Percentiles rank a stretch among this genome's conserved stretches.
phyloP scores from a whole-genome alignment of 2,113 vertebrate genomes.

The Lagenorhynchus albirostris region DNA sequence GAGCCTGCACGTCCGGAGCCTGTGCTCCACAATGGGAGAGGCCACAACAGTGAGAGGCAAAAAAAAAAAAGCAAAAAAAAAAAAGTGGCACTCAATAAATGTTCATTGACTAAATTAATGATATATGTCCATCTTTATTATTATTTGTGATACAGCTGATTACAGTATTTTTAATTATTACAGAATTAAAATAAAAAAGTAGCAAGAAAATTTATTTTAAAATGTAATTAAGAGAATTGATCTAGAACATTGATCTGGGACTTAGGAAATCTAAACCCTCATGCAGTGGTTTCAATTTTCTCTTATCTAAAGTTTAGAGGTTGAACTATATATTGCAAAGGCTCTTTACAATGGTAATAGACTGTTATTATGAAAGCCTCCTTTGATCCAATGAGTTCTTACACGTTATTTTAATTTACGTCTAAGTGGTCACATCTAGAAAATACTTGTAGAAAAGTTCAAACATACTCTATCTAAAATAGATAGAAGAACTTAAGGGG shows the following conservation, averaged over 20 bases:
- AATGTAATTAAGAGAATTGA: background rate
- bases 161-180: background rate
- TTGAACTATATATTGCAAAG: background rate
- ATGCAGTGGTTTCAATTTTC: background rate
- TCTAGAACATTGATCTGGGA: background rate
- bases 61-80: no score
- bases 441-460: background rate
- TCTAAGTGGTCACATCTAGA: background rate
- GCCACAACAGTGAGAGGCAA: no score
- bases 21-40: no score
- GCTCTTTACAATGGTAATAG: background rate
- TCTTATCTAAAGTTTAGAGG: background rate
- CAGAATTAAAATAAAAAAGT: background rate
- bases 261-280: background rate
- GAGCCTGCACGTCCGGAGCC: rapidly evolving
- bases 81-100: background rate
- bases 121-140: background rate
- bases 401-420: background rate
- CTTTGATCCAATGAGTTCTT: background rate
- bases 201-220: background rate
- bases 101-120: background rate
- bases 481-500: background rate
- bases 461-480: background rate
- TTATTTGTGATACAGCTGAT: background rate
- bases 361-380: background rate